Base-by-base conservation (phyloP, 2,797 vertebrate genomes). In the Luscinia megarhynchos region DNA sequence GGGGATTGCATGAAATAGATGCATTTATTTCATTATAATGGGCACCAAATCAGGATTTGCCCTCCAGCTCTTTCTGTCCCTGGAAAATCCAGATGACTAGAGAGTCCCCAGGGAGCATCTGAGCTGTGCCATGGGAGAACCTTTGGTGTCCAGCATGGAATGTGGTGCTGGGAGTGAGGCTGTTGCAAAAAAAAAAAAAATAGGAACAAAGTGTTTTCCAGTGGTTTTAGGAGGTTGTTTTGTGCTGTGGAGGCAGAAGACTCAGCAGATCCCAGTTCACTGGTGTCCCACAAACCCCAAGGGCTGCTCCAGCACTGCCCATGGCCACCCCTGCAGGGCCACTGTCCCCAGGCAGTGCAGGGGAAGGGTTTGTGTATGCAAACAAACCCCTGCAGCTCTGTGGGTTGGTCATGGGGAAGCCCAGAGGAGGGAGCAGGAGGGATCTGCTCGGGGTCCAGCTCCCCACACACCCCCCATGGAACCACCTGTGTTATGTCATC, bases 91-190 rank as follows among this genome's bases (percentile, higher is more conserved):
- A 45, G 55, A 16, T 61, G 54, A 2, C 11, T 12, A 5, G 27
- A 57, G 62, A 61, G 17, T 19, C 19, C 32, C 54, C 4, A 1
- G 40, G 41, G 77, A 78, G 27, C 50, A 6, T 20, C 41, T 11
- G 36, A 46, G 79, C 63, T 29, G 38, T 15, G 66, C 84, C 72
- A 4, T 2, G n/a, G 72, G 45, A 34, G 36, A 70, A 2, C 27
- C 21, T 69, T 45, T 6, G 21, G 38, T 55, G 29, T 26, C 62
- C 69, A 64, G 38, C 51, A 1, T 0, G 3, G 29, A 68, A 73
- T 1, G 4, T 3, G 45, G 27, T 2, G 30, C 34, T 45, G 50
- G 36, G 23, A 58, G 11, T 0, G 0, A 70, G 64, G 24, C 32
- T 51, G 57, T 8, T 3, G 0, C 45, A 1, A 67, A 55, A 11